These are phyloP conservation scores for Tapera naevia DNA, from an alignment of 2,797 vertebrate genomes.

Conservation along the genomic window DNA sequence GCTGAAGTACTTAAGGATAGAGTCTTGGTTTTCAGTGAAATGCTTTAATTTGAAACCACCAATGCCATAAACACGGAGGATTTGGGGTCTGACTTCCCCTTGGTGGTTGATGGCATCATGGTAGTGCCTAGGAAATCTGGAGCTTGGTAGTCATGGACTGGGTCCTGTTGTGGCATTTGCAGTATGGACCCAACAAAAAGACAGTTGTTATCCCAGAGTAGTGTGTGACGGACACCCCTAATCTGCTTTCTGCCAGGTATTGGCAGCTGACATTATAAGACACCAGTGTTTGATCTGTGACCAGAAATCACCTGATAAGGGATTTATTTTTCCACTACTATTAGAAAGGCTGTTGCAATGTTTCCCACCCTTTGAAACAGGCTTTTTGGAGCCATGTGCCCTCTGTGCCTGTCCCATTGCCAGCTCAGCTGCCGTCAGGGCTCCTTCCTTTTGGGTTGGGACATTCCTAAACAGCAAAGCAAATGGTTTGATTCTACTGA, in stretches of 20 bases:
- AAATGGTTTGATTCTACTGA: neutral
- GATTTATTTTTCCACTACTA: neutral
- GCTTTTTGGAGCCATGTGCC: neutral
- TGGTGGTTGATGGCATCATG: neutral
- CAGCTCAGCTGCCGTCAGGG: neutral
- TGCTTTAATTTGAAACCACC: neutral
- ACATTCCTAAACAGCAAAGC: neutral
- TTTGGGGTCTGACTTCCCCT: neutral
- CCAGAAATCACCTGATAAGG: neutral
- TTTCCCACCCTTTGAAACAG: neutral
- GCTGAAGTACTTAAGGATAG: neutral
- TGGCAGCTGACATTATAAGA: neutral
- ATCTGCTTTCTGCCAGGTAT: neutral
- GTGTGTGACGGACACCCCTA: fast-evolving
- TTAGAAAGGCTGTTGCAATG: neutral
- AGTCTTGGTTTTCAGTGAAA: neutral
- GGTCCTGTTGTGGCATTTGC: neutral
- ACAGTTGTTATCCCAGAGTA: neutral
- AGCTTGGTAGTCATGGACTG: neutral
- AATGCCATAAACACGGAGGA: neutral
- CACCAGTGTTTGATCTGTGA: neutral
- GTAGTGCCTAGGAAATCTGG: neutral
- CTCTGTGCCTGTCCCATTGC: neutral
- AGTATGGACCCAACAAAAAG: neutral
- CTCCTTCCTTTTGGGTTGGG: neutral